These are phyloP conservation scores for Siniperca obscura DNA, from an alignment of 2,797 vertebrate species.

Conservation along the genomic window DNA sequence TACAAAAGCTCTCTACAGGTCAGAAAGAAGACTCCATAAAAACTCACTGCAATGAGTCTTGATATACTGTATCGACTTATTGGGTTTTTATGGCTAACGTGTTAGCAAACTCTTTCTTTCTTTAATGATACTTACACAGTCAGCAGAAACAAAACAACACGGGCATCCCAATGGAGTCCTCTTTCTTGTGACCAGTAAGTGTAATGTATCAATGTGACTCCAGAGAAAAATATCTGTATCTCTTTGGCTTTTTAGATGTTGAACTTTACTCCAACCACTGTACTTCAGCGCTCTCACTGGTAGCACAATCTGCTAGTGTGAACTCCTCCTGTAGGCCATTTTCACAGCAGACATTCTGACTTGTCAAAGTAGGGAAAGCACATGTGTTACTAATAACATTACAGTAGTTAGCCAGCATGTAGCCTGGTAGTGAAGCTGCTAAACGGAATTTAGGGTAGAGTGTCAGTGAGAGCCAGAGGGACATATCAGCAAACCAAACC, in stretches of 20 bases:
- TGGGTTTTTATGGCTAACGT: neutral
- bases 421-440: neutral
- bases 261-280: neutral
- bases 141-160: neutral
- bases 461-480: neutral
- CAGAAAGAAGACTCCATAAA: neutral
- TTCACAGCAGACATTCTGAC: neutral
- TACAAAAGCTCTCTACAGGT: neutral
- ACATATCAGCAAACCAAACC: neutral
- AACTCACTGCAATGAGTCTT: neutral
- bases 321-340: neutral
- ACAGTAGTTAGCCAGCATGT: neutral
- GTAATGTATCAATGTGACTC: neutral
- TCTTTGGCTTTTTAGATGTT: neutral
- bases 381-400: neutral
- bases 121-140: neutral
- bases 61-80: neutral
- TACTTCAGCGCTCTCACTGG: too few relatives aligned
- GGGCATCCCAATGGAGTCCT: neutral
- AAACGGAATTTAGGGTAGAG: neutral
- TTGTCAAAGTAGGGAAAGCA: neutral
- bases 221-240: neutral
- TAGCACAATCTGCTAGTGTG: neutral
- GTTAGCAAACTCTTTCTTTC: neutral
- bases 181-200: slow-evolving; percentile 2